Evolutionary conservation across 2,888 invertebrate species (phyloP).

Genomic region (Myathropa florea): DNA sequence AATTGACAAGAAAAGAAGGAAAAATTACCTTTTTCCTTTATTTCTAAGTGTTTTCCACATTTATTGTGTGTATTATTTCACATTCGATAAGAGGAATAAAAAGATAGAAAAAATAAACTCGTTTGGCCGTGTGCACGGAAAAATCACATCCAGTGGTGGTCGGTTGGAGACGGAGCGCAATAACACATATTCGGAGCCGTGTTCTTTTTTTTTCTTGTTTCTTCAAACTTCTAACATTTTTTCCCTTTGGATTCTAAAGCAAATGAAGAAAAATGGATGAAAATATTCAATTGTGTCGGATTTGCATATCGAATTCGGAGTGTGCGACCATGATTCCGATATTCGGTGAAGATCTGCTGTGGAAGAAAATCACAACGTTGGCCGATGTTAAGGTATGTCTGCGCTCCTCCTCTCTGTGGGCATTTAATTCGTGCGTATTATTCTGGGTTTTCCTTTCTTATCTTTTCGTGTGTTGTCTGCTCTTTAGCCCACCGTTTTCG

Average conservation of each 20-base stretch:
- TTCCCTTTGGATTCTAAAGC: conserved; percentile 32
- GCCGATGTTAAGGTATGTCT: conserved; percentile 79
- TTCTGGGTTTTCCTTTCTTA: conserved; percentile 55
- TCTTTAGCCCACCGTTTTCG: conserved; percentile 2
- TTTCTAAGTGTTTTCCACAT: conserved; percentile 52
- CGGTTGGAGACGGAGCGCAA: background rate
- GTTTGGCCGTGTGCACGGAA: conserved; percentile 55
- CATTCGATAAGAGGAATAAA: conserved; percentile 34
- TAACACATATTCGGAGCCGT: background rate
- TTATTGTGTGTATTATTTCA: conserved; percentile 56
- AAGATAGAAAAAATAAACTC: conserved; percentile 42
- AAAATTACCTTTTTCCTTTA: conserved; percentile 44
- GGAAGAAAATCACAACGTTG: conserved; percentile 79
- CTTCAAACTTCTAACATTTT: background rate
- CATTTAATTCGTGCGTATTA: conserved; percentile 31
- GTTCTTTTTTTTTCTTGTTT: background rate
- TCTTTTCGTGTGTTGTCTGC: conserved; percentile 23
- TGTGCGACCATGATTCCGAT: conserved; percentile 79
- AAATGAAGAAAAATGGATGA: conserved; percentile 72
- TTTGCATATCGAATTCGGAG: conserved; percentile 79
- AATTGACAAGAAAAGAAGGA: conserved; percentile 62
- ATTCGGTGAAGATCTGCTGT: conserved; percentile 79
- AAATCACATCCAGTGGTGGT: conserved; percentile 43
- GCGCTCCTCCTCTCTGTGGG: background rate
- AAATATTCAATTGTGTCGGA: conserved; percentile 78